Percentiles rank a stretch among this genome's conserved stretches.
These are phyloP conservation scores for Alcedo atthis DNA, from an alignment of 2,797 vertebrate species.

Conservation along the genomic window DNA sequence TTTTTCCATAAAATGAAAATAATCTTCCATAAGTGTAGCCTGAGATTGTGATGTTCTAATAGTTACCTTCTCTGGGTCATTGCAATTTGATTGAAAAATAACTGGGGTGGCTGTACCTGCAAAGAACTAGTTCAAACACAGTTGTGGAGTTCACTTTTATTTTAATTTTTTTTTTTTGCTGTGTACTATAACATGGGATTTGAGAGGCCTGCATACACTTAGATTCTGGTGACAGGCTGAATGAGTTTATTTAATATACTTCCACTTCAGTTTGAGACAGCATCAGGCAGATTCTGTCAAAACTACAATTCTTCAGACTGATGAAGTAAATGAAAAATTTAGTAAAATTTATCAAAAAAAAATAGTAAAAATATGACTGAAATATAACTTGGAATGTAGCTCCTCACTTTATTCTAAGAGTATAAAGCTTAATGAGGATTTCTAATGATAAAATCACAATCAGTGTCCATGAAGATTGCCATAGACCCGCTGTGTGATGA, in stretches of 20 bases:
- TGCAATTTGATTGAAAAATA: not conserved
- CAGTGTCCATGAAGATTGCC: not conserved
- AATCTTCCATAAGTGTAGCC: rapidly evolving
- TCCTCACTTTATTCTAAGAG: not conserved
- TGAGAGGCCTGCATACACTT: not conserved
- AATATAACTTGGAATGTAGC: not conserved
- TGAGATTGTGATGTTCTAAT: not conserved
- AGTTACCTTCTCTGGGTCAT: not conserved
- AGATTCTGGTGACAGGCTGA: not conserved
- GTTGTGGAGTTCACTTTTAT: not conserved
- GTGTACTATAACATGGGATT: not conserved
- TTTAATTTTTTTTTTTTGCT: not conserved
- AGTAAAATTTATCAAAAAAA: not conserved
- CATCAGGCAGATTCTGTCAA: not conserved
- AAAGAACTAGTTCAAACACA: not conserved
- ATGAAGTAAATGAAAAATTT: not conserved
- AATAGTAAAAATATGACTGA: not conserved
- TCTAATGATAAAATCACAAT: not conserved
- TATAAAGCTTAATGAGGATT: not conserved
- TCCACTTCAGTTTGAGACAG: not conserved
- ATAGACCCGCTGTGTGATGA: not conserved
- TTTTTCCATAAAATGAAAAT: not conserved
- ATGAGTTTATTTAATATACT: not conserved
- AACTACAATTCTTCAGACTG: not conserved
- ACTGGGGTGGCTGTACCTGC: not conserved